Base-by-base conservation (phyloP, 2,888 invertebrate species). In the Eurytoma californica region DNA sequence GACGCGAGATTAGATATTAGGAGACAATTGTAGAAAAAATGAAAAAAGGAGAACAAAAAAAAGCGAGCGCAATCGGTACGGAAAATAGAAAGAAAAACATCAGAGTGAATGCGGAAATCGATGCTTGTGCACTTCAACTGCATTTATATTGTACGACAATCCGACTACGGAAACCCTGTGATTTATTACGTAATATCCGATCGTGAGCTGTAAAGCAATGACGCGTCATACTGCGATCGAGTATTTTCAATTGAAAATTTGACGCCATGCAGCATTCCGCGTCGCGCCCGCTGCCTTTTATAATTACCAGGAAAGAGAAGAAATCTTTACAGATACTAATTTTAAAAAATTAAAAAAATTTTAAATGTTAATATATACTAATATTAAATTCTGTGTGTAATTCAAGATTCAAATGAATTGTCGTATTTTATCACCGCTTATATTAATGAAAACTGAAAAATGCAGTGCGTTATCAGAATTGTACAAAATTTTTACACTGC, bases 131-230 rank as follows among this genome's bases (percentile, higher is more conserved):
- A 86, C 84, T 79, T 85, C 85, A 84, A 84, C 83, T 83, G 85
- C 84, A 82, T 85, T 84, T 84, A 85, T 86, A 86, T 87, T 87
- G 85, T 86, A 86, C 84, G 84, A 85, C 83, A 84, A 61, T 60
- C 60, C 55, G 24, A 53, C 80, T 83, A 82, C 82, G 83, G 83
- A 84, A 30, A 83, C 82, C 80, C 77, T 85, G 85, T 88, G 87
- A 88, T 88, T 88, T 88, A 88, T 88, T 86, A 86, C 85, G 86
- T 87, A 87, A 88, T 88, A 88, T 88, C 85, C 82, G 72, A 61
- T 69, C 78, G 76, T 74, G 80, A 80, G 70, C 72, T 82, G 79
- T 78, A 82, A 83, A 80, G 77, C 68, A 75, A 78, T 68, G 77
- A 77, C 73, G 76, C 72, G 57, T 47, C 63, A 13, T 58, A 65